Base-by-base conservation (phyloP, 2,797 vertebrate genomes). In the Labeo calbasu region DNA sequence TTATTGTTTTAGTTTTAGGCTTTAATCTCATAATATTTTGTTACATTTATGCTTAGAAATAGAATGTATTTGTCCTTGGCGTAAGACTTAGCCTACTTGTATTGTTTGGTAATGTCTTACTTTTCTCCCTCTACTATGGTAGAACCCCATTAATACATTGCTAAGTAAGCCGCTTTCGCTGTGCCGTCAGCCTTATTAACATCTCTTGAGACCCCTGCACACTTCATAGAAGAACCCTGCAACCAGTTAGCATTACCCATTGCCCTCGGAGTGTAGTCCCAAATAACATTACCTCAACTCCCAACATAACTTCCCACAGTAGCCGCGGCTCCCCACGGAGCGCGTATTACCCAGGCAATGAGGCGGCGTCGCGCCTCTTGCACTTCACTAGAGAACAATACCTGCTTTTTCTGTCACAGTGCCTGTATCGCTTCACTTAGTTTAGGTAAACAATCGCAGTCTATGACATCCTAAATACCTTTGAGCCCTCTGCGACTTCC, bases 361-460 rank as follows among this genome's bases (percentile, higher is more conserved):
- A 87, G 71, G 82, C 83, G 23, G 32, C 77, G 70, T 70, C 78
- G 73, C 72, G 73, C 32, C 61, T 75, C 48, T 83, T 73, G 87
- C 55, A 25, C 59, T 19, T 70, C 61, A 77, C 80, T 55, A 57
- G 77, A 78, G 61, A 84, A 84, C 78, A 76, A 85, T 68, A 48
- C 81, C 59, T 77, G 66, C 68, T 59, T 82, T 73, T 73, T 75
- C 69, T 73, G 70, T 36, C 77, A 79, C 50, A 28, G 61, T 70
- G n/a, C 17, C 78, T 71, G 86, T 66, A 32, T 79, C 12, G 84
- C 83, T 89, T 90, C 84, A 48, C 81, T 84, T 90, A 83, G 81
- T 85, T 91, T 87, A 90, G 91, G 90, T 92, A 90, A 92, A 91
- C 85, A 86, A 84, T 68, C 72, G 72, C 77, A 77, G 87, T 55